These are phyloP conservation scores for Morelia viridis DNA, from an alignment of 2,797 vertebrate genomes.

Conservation along the genomic window DNA sequence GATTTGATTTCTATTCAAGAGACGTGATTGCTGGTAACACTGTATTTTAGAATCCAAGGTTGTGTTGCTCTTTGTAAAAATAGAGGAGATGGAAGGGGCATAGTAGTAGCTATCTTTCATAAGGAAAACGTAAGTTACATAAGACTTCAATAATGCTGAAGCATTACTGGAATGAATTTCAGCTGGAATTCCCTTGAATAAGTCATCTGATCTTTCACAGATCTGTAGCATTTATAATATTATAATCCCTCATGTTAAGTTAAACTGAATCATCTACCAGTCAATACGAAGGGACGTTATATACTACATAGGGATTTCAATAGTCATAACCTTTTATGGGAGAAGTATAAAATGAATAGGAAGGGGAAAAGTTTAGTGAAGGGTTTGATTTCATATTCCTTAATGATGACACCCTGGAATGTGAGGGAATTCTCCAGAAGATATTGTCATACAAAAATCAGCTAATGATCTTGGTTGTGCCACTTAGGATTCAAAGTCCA, in stretches of 20 bases:
- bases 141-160: background rate
- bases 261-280: background rate
- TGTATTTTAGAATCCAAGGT: background rate
- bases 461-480: background rate
- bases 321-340: background rate
- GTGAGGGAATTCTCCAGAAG: background rate
- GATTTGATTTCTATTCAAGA: background rate
- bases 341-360: background rate
- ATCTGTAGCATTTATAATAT: background rate
- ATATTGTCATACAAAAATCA: background rate
- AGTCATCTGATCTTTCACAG: background rate
- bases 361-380: background rate
- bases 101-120: background rate
- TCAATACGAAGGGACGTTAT: background rate
- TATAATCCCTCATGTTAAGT: background rate
- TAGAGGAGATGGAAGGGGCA: background rate
- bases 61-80: background rate
- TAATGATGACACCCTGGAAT: background rate
- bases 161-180: background rate
- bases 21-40: background rate
- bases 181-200: background rate
- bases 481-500: background rate
- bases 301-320: background rate
- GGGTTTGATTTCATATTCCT: background rate
- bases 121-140: background rate